Conservation (phyloP, 2,888 invertebrate genomes). For the Salticus scenicus region DNA sequence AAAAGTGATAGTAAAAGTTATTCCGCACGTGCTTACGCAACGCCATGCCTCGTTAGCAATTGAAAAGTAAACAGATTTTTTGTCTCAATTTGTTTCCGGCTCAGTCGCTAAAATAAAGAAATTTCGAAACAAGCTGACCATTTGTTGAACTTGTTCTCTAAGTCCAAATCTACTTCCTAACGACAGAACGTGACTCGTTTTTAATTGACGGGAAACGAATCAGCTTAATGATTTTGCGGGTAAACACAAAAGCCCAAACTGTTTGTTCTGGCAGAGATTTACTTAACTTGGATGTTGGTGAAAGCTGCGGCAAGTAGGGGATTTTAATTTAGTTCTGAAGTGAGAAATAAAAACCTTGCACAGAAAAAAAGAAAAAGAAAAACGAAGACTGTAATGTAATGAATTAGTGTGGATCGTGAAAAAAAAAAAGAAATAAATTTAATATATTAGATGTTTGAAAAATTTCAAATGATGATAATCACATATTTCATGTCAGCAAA, state of each 20-base stretch:
- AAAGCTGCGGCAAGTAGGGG: neutral
- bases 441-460: no score
- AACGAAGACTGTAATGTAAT: neutral
- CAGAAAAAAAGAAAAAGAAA: no score
- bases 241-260: neutral
- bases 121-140: conserved; percentile 5
- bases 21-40: neutral
- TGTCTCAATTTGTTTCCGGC: neutral
- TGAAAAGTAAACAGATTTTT: neutral
- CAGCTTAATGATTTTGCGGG: conserved; percentile 27
- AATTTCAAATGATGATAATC: no score
- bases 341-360: no score
- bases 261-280: conserved; percentile 7
- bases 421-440: no score
- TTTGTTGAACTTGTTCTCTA: conserved; percentile 53
- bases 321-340: neutral
- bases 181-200: conserved; percentile 53
- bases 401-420: conserved; percentile 22
- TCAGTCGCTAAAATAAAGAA: neutral
- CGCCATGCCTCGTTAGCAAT: neutral
- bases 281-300: neutral
- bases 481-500: no score
- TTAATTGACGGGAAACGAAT: conserved; percentile 47
- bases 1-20: neutral
- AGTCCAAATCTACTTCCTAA: conserved; percentile 46